A percentile compares a stretch with the other conserved stretches of the same genome.
These are phyloP conservation scores for Meleagris gallopavo DNA, from an alignment of 2,113 vertebrate genomes.

Conservation along the genomic window DNA sequence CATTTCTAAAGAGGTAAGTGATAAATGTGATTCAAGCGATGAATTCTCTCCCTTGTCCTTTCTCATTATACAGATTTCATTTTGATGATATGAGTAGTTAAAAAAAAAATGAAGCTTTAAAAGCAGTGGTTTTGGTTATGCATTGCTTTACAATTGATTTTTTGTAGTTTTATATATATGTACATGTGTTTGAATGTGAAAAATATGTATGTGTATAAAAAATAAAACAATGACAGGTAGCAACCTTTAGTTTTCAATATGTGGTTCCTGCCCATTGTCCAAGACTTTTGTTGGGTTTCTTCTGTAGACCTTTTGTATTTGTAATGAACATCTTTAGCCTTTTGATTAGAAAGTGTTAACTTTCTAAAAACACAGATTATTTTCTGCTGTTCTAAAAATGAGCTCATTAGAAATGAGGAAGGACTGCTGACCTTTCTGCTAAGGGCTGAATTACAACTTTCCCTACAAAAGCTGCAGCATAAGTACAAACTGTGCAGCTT, in stretches of 20 bases:
- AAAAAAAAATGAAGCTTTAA: background rate
- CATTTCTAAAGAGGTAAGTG: background rate
- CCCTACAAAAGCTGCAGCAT: background rate
- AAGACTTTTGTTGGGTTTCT: background rate
- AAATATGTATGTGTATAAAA: background rate
- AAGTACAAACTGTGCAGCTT: background rate
- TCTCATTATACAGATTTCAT: background rate
- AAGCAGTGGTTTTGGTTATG: background rate
- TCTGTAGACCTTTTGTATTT: background rate
- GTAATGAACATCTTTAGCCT: background rate
- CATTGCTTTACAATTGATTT: background rate
- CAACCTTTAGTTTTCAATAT: background rate
- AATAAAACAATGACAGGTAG: background rate
- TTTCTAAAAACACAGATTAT: background rate
- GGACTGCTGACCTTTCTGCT: background rate
- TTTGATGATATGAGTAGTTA: background rate
- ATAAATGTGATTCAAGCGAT: background rate
- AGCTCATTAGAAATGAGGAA: background rate
- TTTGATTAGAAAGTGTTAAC: background rate
- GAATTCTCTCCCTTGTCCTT: background rate
- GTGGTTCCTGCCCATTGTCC: background rate
- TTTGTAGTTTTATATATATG: too few relatives aligned
- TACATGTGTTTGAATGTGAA: background rate
- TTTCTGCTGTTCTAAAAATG: background rate
- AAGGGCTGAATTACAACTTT: background rate